Evolutionary conservation across 2,797 vertebrate species (phyloP).

Genomic region (Sebastes minor): DNA sequence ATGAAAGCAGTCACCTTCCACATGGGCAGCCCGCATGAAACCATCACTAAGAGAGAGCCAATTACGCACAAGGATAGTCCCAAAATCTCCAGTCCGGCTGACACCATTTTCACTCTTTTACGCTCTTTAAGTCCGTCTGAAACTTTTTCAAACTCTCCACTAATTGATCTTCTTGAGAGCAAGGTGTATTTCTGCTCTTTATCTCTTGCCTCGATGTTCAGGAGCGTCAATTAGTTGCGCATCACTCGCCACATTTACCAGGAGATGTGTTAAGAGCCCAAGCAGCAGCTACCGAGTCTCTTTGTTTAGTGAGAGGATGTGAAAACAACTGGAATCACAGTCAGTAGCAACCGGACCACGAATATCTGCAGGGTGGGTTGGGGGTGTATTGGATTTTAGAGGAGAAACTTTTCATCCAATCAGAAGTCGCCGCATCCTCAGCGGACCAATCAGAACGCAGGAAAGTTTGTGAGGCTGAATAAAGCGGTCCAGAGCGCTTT

Average conservation of each 20-base stretch:
- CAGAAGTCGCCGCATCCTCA: constrained; percentile 61
- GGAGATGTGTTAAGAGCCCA: constrained; percentile 20
- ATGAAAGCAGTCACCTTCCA: constrained; percentile 97
- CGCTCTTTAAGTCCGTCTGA: background rate
- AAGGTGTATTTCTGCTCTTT: background rate
- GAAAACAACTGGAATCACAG: constrained; percentile 81
- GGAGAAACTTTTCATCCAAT: constrained; percentile 81
- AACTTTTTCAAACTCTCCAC: constrained; percentile 23
- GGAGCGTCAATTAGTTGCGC: constrained; percentile 51
- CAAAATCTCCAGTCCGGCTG: constrained; percentile 91
- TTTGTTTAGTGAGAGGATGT: constrained; percentile 64
- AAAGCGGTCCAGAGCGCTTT: constrained; percentile 71
- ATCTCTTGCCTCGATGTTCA: constrained; percentile 8
- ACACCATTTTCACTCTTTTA: constrained; percentile 85
- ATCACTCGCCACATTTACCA: constrained; percentile 50
- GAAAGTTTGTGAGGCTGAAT: constrained; percentile 68
- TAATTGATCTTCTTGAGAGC: background rate
- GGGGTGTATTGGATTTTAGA: constrained; percentile 50
- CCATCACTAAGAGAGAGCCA: constrained; percentile 93
- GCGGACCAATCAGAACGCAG: constrained; percentile 72
- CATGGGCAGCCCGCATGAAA: constrained; percentile 93
- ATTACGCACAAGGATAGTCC: constrained; percentile 90
- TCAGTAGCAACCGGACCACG: constrained; percentile 64
- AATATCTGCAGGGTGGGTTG: constrained; percentile 66
- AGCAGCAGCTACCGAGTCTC: constrained; percentile 22